These are phyloP conservation scores for Enteromius unitaeniatus DNA, from an alignment of 2,797 vertebrate species.

Conservation along the genomic window DNA sequence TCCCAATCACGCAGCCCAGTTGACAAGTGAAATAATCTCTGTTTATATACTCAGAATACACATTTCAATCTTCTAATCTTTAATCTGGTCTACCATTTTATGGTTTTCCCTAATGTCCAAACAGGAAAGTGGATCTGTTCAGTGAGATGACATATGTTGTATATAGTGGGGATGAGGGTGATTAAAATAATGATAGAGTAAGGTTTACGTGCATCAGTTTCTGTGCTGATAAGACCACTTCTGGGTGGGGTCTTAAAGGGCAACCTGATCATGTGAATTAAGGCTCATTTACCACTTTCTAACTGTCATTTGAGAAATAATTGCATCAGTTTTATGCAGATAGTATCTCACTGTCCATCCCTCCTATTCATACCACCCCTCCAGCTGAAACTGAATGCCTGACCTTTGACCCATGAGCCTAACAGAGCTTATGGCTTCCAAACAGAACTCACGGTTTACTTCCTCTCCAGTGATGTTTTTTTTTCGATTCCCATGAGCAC, in stretches of 20 bases:
- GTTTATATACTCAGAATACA: not conserved
- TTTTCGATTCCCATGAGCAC: not conserved
- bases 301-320: slow-evolving; percentile 26
- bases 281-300: slow-evolving; percentile 26
- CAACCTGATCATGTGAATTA: slow-evolving; percentile 33
- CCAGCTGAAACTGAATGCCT: not conserved
- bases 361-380: not conserved
- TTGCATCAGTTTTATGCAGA: not conserved
- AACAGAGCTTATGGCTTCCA: slow-evolving; percentile 1
- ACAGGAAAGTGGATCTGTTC: slow-evolving; percentile 41
- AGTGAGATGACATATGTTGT: not conserved
- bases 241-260: slow-evolving; percentile 21
- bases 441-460: slow-evolving; percentile 8
- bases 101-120: slow-evolving; percentile 18
- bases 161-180: not conserved
- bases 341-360: not conserved
- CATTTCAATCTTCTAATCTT: not conserved
- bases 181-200: slow-evolving; percentile 5
- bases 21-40: not conserved
- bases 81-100: not conserved
- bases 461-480: not conserved
- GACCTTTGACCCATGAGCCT: slow-evolving; percentile 8
- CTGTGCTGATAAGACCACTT: slow-evolving; percentile 40
- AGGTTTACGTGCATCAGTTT: slow-evolving; percentile 31
- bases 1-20: not conserved